Conservation (phyloP, 2,888 invertebrate genomes). For the Sinotaia quadrata region DNA sequence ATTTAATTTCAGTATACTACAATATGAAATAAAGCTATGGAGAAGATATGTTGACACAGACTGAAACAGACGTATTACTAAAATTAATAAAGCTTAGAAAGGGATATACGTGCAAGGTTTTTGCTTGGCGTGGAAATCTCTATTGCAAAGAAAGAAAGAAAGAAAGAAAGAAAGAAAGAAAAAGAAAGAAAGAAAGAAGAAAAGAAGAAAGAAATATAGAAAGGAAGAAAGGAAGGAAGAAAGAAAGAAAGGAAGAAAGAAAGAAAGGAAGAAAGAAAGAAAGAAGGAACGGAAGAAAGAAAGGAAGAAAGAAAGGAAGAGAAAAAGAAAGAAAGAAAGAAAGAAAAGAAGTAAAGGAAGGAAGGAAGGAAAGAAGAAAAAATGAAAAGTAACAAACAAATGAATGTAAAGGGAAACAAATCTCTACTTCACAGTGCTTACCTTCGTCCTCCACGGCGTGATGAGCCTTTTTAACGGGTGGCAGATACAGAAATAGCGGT, state of each 20-base stretch:
- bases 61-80: too few relatives aligned
- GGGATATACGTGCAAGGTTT: too few relatives aligned
- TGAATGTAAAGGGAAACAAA: background rate
- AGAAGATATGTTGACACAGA: too few relatives aligned
- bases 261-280: background rate
- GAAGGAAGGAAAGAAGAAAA: background rate
- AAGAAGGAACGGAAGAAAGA: background rate
- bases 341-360: slow-evolving; percentile 11
- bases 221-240: background rate
- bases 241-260: background rate
- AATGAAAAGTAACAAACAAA: background rate
- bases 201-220: background rate
- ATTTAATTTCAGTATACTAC: too few relatives aligned
- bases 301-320: slow-evolving; percentile 4
- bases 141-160: slow-evolving; percentile 10
- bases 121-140: too few relatives aligned
- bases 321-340: background rate
- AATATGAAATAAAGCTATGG: too few relatives aligned
- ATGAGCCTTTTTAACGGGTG: slow-evolving; percentile 54
- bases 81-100: too few relatives aligned
- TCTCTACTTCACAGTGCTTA: too few relatives aligned
- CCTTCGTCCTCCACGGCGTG: slow-evolving; percentile 47
- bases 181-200: background rate
- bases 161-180: background rate
- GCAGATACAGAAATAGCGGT: slow-evolving; percentile 67